phyloP scores from a whole-genome alignment of 2,113 vertebrate genomes.

The Hoplias malabaricus region DNA sequence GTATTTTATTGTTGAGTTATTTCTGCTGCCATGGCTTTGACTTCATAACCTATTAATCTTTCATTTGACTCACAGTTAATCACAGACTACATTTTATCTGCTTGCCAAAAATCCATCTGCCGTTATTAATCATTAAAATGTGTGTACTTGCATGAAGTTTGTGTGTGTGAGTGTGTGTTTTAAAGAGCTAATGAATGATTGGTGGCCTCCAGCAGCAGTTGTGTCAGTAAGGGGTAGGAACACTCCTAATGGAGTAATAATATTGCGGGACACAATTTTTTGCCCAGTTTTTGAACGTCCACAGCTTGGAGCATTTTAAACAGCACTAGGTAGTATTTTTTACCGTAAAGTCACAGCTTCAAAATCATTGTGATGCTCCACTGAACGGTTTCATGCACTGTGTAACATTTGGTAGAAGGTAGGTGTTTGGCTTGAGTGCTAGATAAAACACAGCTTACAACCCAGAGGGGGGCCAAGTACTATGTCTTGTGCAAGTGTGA shows the following conservation, averaged over 20 bases:
- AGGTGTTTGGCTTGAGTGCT: too few species aligned
- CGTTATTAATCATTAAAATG: slow-evolving; percentile 32
- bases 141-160: not conserved
- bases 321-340: too few species aligned
- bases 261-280: not conserved
- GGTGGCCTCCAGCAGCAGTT: slow-evolving; percentile 12
- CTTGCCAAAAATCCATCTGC: slow-evolving; percentile 24
- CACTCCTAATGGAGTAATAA: slow-evolving; percentile 20
- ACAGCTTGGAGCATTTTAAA: not conserved
- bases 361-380: too few species aligned
- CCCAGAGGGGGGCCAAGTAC: too few species aligned
- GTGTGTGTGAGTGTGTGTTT: slow-evolving; percentile 19
- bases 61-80: slow-evolving; percentile 32
- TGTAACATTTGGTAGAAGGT: too few species aligned
- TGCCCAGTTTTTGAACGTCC: not conserved
- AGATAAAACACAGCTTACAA: too few species aligned
- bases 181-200: slow-evolving; percentile 28
- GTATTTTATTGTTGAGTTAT: slow-evolving; percentile 26
- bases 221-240: not conserved
- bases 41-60: slow-evolving; percentile 36
- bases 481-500: too few species aligned
- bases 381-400: too few species aligned
- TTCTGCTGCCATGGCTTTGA: not conserved
- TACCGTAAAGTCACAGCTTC: too few species aligned
- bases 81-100: slow-evolving; percentile 19